These are phyloP conservation scores for Drosophila novamexicana DNA, from an alignment of 1,140 invertebrate species.

Conservation along the genomic window DNA sequence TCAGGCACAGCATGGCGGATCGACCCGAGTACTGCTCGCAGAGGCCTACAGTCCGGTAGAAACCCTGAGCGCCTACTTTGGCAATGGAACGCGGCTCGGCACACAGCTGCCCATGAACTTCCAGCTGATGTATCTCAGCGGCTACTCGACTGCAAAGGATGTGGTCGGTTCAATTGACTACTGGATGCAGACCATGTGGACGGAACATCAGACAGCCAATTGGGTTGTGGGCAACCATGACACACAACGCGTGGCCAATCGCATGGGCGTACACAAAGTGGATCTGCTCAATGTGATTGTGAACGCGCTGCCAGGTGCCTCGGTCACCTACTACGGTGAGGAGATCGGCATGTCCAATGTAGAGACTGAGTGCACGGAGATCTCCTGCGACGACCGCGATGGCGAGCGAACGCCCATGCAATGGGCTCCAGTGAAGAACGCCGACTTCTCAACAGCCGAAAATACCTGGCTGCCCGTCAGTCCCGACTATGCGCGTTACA, in stretches of 20 bases:
- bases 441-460: slow-evolving; percentile 87
- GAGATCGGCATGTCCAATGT: slow-evolving; percentile 92
- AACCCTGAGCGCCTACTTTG: slow-evolving; percentile 86
- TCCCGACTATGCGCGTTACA: slow-evolving; percentile 85
- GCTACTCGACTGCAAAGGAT: slow-evolving; percentile 80
- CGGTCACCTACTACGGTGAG: slow-evolving; percentile 92
- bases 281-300: slow-evolving; percentile 89
- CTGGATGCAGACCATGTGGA: slow-evolving; percentile 85
- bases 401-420: slow-evolving; percentile 88
- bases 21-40: slow-evolving; percentile 88
- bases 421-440: slow-evolving; percentile 86
- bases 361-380: slow-evolving; percentile 85
- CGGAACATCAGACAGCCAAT: slow-evolving; percentile 84
- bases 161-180: slow-evolving; percentile 82
- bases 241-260: slow-evolving; percentile 86
- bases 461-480: slow-evolving; percentile 89
- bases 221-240: slow-evolving; percentile 88
- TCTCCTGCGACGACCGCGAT: slow-evolving; percentile 85
- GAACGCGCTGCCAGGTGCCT: slow-evolving; percentile 89
- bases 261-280: slow-evolving; percentile 86
- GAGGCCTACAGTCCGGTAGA: slow-evolving; percentile 87
- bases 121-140: slow-evolving; percentile 81
- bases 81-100: slow-evolving; percentile 84
- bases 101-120: slow-evolving; percentile 88
- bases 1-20: slow-evolving; percentile 66